Percentiles rank a stretch among this genome's conserved stretches.
These are phyloP conservation scores for Eupithecia insigniata DNA, from an alignment of 2,888 invertebrate species.

Conservation along the genomic window DNA sequence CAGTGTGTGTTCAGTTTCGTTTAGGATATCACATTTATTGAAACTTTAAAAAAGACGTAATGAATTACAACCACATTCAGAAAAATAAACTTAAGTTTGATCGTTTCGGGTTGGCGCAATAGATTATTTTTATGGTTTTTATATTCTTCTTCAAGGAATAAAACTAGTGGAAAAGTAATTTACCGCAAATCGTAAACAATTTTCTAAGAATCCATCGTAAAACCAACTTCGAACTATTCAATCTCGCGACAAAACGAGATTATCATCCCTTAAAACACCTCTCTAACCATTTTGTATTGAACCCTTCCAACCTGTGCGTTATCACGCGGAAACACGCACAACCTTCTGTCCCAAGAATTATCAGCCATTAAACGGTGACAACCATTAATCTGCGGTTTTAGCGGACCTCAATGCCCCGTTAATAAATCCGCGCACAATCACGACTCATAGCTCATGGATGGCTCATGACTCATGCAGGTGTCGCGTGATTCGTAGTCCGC, in stretches of 20 bases:
- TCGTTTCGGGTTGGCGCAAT: no score
- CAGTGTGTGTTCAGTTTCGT: not conserved
- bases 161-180: no score
- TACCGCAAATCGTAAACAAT: no score
- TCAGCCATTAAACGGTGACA: conserved; percentile 24
- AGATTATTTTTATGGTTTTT: no score
- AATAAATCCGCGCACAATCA: conserved; percentile 25
- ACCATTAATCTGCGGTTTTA: conserved; percentile 31
- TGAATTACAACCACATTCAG: not conserved
- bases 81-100: no score
- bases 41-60: no score
- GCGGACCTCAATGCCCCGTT: conserved; percentile 30
- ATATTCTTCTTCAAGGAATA: no score
- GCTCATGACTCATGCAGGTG: conserved; percentile 28
- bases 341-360: conserved; percentile 23
- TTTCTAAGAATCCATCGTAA: no score
- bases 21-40: not conserved
- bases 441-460: conserved; percentile 6
- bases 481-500: not conserved
- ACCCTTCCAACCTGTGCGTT: not conserved
- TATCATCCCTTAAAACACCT: not conserved
- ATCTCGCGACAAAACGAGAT: no score
- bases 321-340: conserved; percentile 12
- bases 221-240: no score
- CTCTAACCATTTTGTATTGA: not conserved